A percentile compares a stretch with the other conserved stretches of the same genome.
Evolutionary conservation across 2,797 vertebrate genomes (phyloP).

Genomic region (Gymnothorax javanicus): DNA sequence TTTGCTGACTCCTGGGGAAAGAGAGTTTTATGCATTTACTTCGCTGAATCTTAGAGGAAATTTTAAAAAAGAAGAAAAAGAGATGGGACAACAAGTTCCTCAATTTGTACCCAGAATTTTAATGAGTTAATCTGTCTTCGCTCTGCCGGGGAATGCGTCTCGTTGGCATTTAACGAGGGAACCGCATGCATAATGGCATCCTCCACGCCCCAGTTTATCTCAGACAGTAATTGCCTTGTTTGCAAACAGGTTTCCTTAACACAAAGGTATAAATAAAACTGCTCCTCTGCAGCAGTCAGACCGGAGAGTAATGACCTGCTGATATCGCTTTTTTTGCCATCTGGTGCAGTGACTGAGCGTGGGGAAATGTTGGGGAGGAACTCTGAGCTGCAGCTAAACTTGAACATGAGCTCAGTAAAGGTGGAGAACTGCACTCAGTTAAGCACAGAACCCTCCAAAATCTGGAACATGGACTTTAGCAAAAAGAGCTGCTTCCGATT

Average conservation of each 20-base stretch:
- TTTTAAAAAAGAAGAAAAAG: conserved; percentile 58
- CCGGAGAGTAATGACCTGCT: not conserved
- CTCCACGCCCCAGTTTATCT: conserved; percentile 79
- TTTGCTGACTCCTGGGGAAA: conserved; percentile 83
- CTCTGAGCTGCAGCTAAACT: not conserved
- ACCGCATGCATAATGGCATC: conserved; percentile 82
- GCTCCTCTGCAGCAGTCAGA: not conserved
- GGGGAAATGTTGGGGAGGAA: not conserved
- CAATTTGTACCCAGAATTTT: conserved; percentile 87
- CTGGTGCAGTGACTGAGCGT: not conserved
- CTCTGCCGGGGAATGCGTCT: conserved; percentile 79
- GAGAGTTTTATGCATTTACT: conserved; percentile 80
- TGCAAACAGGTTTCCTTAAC: conserved; percentile 72
- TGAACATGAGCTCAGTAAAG: not conserved
- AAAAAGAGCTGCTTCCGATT: no score
- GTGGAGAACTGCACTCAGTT: not conserved
- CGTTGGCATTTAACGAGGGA: conserved; percentile 86
- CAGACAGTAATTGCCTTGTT: conserved; percentile 76
- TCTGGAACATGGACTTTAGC: no score
- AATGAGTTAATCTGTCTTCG: conserved; percentile 85
- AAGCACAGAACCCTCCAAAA: no score
- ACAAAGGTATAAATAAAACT: not conserved
- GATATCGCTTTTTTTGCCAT: not conserved
- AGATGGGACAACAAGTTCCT: conserved; percentile 77
- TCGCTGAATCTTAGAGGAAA: conserved; percentile 75